Evolutionary conservation across 1,140 invertebrate genomes (phyloP), one percentile per base, ranked within the genome.

Genomic region (Halictus rubicundus): DNA sequence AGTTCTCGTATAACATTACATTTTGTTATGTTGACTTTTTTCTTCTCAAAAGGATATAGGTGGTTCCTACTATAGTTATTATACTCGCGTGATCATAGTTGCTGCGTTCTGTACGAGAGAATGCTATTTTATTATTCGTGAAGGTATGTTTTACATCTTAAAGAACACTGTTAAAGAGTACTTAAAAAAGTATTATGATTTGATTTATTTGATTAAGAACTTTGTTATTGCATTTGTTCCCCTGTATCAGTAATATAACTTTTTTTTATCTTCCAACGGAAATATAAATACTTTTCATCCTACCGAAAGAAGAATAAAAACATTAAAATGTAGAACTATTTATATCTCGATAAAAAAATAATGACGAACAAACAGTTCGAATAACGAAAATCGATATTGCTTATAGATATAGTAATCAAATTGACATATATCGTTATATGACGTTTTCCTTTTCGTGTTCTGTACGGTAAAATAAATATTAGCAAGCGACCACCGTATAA

Each of bases 141-240:
- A 49, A 77, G 77, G 75, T n/a, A 64, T 69, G 68, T 61, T 77
- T n/a, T 63, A 7, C 65, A 60, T 68, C 52, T 57, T 61, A 6
- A 70, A 66, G 10, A 68, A 70, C 37, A 65, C 46, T 68, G 25
- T 69, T 78, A 70, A 65, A 19, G 12, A 77, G 79, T 81, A 81
- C 79, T 81, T 81, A 77, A 57, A 37, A 66, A 57, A 77, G 79
- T 81, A 81, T 70, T 78, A 81, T 16, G 16, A 63, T 25, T 63
- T 77, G 59, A 69, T 21, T 64, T 76, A 76, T 76, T 81, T n/a
- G n/a, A n/a, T n/a, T 54, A 78, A 66, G 39, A 75, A 80, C 60
- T 32, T 81, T 71, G 54, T n/a, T 49, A 82, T 42, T 85, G 57
- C 69, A 77, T 86, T 83, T 57, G 72, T 46, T 75, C 37, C 54